Evolutionary conservation across 2,113 vertebrate genomes (phyloP).

Genomic region (Casuarius casuarius): DNA sequence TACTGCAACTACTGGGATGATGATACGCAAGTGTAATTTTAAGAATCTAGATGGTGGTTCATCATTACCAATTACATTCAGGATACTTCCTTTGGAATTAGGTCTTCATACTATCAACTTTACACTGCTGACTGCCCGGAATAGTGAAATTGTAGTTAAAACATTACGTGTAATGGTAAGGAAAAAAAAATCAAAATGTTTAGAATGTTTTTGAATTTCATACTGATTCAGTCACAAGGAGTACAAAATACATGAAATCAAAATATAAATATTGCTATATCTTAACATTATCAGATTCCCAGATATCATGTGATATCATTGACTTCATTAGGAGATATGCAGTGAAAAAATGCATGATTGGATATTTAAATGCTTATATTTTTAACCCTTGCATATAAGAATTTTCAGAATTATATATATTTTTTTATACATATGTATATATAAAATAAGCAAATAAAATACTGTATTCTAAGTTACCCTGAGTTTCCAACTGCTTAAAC

Average conservation of each 20-base stretch:
- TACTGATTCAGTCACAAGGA: neutral
- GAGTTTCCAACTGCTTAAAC: neutral
- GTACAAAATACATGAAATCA: neutral
- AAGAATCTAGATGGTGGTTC: constrained; percentile 48
- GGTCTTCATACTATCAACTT: constrained; percentile 88
- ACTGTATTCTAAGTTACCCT: neutral
- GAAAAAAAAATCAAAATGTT: neutral
- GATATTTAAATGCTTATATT: neutral
- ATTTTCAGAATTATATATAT: neutral
- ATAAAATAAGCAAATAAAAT: neutral
- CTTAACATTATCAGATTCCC: neutral
- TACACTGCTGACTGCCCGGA: constrained; percentile 63
- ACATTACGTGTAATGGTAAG: constrained; percentile 90
- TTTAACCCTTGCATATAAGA: neutral
- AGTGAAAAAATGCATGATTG: neutral
- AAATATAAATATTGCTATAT: neutral
- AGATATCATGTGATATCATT: neutral
- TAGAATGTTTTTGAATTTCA: neutral
- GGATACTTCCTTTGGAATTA: constrained; percentile 83
- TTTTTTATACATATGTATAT: neutral
- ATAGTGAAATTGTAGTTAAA: constrained; percentile 81
- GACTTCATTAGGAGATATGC: neutral
- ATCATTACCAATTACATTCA: constrained; percentile 75
- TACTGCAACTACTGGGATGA: neutral
- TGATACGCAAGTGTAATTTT: neutral